These are phyloP conservation scores for Calliphora vicina DNA, from an alignment of 1,140 invertebrate species.

Conservation along the genomic window DNA sequence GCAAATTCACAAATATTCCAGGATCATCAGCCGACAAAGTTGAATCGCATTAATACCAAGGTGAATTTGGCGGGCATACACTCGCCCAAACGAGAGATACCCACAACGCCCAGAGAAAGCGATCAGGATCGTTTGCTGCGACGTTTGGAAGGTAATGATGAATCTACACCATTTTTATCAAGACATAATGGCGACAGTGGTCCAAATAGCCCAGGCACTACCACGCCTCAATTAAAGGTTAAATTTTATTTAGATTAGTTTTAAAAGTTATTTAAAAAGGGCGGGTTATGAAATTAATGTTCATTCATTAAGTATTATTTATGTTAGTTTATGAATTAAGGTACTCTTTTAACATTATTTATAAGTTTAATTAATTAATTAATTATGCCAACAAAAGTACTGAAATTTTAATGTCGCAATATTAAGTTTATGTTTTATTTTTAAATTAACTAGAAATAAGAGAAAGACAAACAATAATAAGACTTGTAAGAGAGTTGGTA, in stretches of 20 bases:
- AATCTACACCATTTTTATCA: constrained; percentile 28
- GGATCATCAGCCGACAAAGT: constrained; percentile 60
- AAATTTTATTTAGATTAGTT: constrained; percentile 38
- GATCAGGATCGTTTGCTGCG: constrained; percentile 57
- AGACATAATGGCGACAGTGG: constrained; percentile 8
- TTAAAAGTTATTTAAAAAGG: too few relatives aligned
- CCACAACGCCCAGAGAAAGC: constrained; percentile 53
- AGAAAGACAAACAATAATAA: not conserved
- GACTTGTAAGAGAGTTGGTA: not conserved
- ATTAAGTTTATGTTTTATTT: not conserved
- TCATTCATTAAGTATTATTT: constrained; percentile 23
- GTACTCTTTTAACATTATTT: not conserved
- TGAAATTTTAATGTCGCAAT: not conserved
- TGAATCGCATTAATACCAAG: constrained; percentile 57
- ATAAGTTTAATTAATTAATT: not conserved
- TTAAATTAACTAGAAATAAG: not conserved
- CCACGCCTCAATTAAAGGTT: constrained; percentile 36
- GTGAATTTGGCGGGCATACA: constrained; percentile 54
- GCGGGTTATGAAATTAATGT: not conserved
- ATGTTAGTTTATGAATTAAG: constrained; percentile 4
- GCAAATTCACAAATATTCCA: constrained; percentile 63
- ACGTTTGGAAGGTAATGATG: constrained; percentile 60
- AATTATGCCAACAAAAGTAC: constrained; percentile 22
- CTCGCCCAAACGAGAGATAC: constrained; percentile 51
- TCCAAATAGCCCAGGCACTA: not conserved